Evolutionary conservation across 2,113 vertebrate species (phyloP).

Genomic region (Atherinomorus stipes): DNA sequence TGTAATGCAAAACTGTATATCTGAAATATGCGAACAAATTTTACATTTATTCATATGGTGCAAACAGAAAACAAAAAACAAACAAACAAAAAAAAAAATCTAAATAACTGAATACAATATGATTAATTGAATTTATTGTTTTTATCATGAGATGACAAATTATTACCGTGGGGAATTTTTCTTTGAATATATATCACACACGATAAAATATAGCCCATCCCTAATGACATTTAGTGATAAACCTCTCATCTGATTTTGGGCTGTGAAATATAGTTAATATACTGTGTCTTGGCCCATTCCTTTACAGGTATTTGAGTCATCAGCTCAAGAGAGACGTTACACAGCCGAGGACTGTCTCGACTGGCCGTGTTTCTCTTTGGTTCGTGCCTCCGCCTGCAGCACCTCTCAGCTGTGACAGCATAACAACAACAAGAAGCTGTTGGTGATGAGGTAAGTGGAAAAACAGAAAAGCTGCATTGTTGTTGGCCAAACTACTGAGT

Average conservation of each 20-base stretch:
- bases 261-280: neutral
- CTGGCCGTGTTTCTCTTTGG: slow-evolving; percentile 34
- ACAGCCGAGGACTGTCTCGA: slow-evolving; percentile 34
- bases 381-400: slow-evolving; percentile 39
- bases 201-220: too few species aligned
- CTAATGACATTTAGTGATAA: too few species aligned
- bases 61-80: too few species aligned
- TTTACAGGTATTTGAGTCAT: slow-evolving; percentile 16
- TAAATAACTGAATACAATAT: too few species aligned
- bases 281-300: neutral
- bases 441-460: slow-evolving; percentile 77
- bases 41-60: too few species aligned
- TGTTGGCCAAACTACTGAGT: slow-evolving; percentile 42
- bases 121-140: too few species aligned
- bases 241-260: neutral
- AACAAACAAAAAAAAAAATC: too few species aligned
- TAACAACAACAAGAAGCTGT: slow-evolving; percentile 69
- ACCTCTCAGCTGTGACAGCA: slow-evolving; percentile 62
- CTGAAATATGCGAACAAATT: too few species aligned
- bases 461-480: slow-evolving; percentile 68
- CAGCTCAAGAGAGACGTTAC: slow-evolving; percentile 29
- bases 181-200: too few species aligned
- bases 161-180: too few species aligned
- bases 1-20: too few species aligned
- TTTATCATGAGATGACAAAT: too few species aligned